Conservation (phyloP, 2,888 invertebrate species). For the Augiades crinisus region DNA sequence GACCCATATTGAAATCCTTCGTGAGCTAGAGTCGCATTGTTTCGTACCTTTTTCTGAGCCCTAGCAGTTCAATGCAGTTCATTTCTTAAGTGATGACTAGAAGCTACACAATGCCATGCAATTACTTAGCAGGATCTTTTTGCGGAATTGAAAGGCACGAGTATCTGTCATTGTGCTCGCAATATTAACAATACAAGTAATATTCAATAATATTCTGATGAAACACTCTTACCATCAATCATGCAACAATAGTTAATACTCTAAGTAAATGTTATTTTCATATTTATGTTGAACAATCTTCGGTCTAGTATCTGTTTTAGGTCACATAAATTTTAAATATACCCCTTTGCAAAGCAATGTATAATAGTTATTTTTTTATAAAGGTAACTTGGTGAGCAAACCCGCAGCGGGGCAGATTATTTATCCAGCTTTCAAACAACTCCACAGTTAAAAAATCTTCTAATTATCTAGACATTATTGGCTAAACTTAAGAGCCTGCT, state of each 20-base stretch:
- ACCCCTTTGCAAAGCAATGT: too few relatives aligned
- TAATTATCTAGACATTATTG: too few relatives aligned
- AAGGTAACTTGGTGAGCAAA: too few relatives aligned
- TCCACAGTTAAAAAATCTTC: too few relatives aligned
- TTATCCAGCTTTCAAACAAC: too few relatives aligned
- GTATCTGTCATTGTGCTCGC: neutral
- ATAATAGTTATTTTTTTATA: too few relatives aligned
- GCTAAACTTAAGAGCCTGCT: too few relatives aligned
- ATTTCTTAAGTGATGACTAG: slow-evolving; percentile 20
- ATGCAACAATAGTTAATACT: neutral
- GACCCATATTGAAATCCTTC: slow-evolving; percentile 21
- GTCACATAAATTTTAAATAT: too few relatives aligned
- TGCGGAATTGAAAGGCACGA: slow-evolving; percentile 1
- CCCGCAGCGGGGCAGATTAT: too few relatives aligned
- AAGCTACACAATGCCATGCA: slow-evolving; percentile 14
- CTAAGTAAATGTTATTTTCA: neutral
- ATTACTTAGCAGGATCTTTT: slow-evolving; percentile 18
- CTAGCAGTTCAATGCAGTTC: slow-evolving; percentile 18
- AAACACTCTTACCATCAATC: neutral
- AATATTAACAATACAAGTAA: neutral
- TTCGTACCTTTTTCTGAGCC: slow-evolving; percentile 2
- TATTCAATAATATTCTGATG: neutral
- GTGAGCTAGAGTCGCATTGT: neutral
- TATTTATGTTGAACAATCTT: too few relatives aligned
- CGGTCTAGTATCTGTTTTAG: too few relatives aligned